phyloP scores from a whole-genome alignment of 30 jellyfish, hydroid and myxozoan genomes.

The Nemopilema nomurai region DNA sequence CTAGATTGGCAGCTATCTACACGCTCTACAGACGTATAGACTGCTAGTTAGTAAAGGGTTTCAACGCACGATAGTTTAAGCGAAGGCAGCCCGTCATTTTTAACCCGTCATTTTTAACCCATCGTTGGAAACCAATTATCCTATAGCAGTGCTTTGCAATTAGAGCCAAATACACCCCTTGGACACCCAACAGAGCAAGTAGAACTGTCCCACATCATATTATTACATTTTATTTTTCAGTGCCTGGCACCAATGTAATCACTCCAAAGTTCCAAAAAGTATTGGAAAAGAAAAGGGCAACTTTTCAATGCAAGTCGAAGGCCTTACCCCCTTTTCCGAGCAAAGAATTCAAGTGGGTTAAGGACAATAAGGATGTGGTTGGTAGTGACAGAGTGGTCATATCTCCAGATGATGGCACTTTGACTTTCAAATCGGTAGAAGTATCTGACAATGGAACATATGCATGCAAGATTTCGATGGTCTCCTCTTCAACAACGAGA shows the following conservation, averaged over 20 bases:
- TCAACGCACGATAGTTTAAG: no score
- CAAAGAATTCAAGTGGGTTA: conserved; percentile 42
- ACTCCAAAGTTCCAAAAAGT: conserved; percentile 24
- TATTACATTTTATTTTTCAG: conserved; percentile 9
- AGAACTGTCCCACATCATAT: not conserved
- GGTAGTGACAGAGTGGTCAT: conserved; percentile 3
- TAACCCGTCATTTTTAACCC: no score
- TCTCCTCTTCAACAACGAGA: not conserved
- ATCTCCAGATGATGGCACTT: conserved; percentile 45
- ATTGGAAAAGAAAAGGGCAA: conserved; percentile 35
- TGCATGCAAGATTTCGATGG: conserved; percentile 40
- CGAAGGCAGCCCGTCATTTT: no score
- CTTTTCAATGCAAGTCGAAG: conserved; percentile 56
- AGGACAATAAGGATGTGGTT: not conserved
- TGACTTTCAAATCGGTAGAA: conserved; percentile 21
- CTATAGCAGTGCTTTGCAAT: no score
- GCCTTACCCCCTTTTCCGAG: conserved; percentile 81
- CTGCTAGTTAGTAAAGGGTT: no score
- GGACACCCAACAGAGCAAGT: no score
- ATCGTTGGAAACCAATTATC: no score
- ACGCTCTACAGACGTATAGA: no score
- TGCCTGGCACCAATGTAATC: conserved; percentile 50
- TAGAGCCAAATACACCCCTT: no score
- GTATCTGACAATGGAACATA: conserved; percentile 69
- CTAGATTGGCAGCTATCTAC: no score